Evolutionary conservation across 1,140 invertebrate genomes (phyloP).

Genomic region (Xylocopa sonorina): DNA sequence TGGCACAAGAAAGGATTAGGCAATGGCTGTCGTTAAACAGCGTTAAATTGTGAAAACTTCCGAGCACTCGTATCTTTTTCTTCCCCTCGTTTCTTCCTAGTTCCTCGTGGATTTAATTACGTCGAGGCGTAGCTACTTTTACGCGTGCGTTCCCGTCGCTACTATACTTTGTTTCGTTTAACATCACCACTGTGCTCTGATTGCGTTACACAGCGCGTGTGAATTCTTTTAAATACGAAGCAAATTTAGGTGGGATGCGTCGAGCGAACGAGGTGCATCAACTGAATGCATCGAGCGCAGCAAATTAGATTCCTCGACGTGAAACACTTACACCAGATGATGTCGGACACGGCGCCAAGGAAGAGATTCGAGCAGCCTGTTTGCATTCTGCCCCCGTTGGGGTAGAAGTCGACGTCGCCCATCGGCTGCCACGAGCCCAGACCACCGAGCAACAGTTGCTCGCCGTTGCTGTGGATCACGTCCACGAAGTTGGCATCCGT

Average conservation of each 20-base stretch:
- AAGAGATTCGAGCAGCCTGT: slow-evolving; percentile 92
- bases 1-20: rapidly evolving
- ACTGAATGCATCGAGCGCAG: no score
- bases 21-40: neutral
- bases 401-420: slow-evolving; percentile 96
- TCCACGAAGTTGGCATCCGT: slow-evolving; percentile 96
- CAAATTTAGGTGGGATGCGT: no score
- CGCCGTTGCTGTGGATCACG: slow-evolving; percentile 96
- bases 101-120: no score
- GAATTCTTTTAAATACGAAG: no score
- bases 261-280: no score
- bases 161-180: no score
- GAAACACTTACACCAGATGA: slow-evolving; percentile 91
- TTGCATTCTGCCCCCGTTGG: slow-evolving; percentile 94
- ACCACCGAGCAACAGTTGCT: slow-evolving; percentile 92
- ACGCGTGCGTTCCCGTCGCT: no score
- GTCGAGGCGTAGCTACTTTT: no score
- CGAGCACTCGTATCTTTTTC: no score
- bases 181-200: no score
- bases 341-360: slow-evolving; percentile 94
- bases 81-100: no score
- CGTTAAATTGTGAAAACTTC: neutral
- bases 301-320: neutral
- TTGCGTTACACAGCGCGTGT: no score
- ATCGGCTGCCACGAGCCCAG: slow-evolving; percentile 92